Evolutionary conservation across 2,888 invertebrate species (phyloP).

Genomic region (Adineta ricciae): DNA sequence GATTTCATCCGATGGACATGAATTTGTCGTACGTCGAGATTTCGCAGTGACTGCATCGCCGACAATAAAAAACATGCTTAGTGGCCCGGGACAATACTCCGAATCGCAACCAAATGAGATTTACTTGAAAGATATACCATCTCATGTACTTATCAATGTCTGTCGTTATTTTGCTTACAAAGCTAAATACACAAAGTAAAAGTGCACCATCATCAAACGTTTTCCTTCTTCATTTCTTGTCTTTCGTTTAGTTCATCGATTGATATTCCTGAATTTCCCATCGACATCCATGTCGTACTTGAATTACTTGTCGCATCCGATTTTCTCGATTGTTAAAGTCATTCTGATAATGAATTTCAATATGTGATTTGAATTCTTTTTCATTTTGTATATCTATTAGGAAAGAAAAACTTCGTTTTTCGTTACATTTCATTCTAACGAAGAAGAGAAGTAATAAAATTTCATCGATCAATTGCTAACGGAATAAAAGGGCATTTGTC

Average conservation of each 20-base stretch:
- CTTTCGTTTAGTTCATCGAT: conserved; percentile 58
- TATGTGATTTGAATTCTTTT: no score
- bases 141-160: conserved; percentile 93
- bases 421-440: no score
- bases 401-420: no score
- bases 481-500: no score
- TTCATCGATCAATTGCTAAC: no score
- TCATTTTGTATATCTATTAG: no score
- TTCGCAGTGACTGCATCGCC: conserved; percentile 85
- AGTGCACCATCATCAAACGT: no score
- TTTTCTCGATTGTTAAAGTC: conserved; percentile 82
- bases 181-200: conserved; percentile 79
- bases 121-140: conserved; percentile 97
- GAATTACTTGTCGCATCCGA: conserved; percentile 98
- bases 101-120: conserved; percentile 99
- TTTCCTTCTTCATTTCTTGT: neutral
- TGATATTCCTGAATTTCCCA: conserved; percentile 97
- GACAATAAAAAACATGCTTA: conserved; percentile 94
- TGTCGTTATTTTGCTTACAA: conserved; percentile 99
- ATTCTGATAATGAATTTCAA: no score
- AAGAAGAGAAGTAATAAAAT: no score
- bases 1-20: conserved; percentile 91
- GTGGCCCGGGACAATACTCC: conserved; percentile 93
- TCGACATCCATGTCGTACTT: conserved; percentile 91
- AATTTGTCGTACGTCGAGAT: conserved; percentile 93